phyloP scores from a whole-genome alignment of 1,140 invertebrate species.

The Drosophila aff. region DNA sequence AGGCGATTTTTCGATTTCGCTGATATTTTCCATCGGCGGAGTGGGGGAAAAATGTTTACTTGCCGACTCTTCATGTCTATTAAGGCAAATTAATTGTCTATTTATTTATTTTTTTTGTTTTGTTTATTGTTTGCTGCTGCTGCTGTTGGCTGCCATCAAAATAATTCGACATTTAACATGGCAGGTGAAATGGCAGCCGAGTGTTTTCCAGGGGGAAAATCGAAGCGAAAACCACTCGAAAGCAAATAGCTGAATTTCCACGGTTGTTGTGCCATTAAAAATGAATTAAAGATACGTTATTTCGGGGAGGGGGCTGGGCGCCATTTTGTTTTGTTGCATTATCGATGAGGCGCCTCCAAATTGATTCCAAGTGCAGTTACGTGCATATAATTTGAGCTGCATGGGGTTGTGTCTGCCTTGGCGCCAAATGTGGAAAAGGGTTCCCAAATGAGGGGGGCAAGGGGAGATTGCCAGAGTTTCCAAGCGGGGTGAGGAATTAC shows the following conservation, averaged over 20 bases:
- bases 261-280: conserved; percentile 76
- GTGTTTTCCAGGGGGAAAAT: conserved; percentile 2
- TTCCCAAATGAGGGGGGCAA: neutral
- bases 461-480: neutral
- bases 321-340: conserved; percentile 77
- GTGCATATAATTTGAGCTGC: conserved; percentile 59
- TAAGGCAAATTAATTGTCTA: conserved; percentile 80
- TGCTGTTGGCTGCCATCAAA: conserved; percentile 64
- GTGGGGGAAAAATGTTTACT: conserved; percentile 28
- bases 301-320: conserved; percentile 17
- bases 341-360: conserved; percentile 73
- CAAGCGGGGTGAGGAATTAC: neutral
- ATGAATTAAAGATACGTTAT: conserved; percentile 66
- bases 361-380: conserved; percentile 77
- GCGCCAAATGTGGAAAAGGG: neutral
- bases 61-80: conserved; percentile 64
- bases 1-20: conserved; percentile 22
- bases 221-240: conserved; percentile 62
- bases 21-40: neutral
- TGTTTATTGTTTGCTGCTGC: conserved; percentile 35
- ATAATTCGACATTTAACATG: conserved; percentile 79
- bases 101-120: conserved; percentile 62
- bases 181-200: conserved; percentile 38
- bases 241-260: conserved; percentile 53
- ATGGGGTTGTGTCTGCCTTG: neutral